Base-by-base conservation (phyloP, 2,797 vertebrate genomes). In the Apogon talboti region DNA sequence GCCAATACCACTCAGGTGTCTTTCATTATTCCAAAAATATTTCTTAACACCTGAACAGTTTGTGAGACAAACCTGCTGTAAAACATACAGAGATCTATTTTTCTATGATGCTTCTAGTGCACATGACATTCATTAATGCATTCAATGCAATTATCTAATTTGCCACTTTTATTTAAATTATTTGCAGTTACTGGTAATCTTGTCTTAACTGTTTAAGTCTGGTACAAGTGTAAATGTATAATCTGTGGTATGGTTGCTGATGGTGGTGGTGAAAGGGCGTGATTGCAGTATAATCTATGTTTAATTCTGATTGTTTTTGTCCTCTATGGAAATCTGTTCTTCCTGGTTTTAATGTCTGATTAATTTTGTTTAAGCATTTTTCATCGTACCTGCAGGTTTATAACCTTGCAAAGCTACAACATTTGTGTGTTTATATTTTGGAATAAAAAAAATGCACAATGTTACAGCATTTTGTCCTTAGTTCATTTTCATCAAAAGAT, bases 1-100 rank as follows among this genome's bases (percentile, higher is more conserved):
- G 78, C 84, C 82, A 87, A 75, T 72, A 28, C 62, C 74, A 71
- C 90, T 92, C 90, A 90, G 90, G 91, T 83, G 48, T 82, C 85
- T 86, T 76, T 71, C 62, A 59, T 72, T 52, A 47, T 64, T 69
- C 69, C 60, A 71, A 83, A 41, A 74, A 72, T n/a, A 8, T 60
- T 60, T 83, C 63, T 70, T 78, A 66, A 35, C 57, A 56, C 74
- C 81, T 63, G 19, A 79, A 74, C 66, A 30, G 38, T 43, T 60
- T 71, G 41, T 48, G 12, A 46, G 33, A 69, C 38, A 69, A 33
- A 61, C 69, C 77, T 87, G 80, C 84, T 84, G 84, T 85, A 72
- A 76, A 66, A 71, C 59, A 42, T 28, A 41, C 61, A 85, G 71
- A 89, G 54, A 75, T 88, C 58, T 90, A 87, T 89, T 91, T 90